Evolutionary conservation across 2,113 vertebrate species (phyloP).

Genomic region (Ctenomys sociabilis): DNA sequence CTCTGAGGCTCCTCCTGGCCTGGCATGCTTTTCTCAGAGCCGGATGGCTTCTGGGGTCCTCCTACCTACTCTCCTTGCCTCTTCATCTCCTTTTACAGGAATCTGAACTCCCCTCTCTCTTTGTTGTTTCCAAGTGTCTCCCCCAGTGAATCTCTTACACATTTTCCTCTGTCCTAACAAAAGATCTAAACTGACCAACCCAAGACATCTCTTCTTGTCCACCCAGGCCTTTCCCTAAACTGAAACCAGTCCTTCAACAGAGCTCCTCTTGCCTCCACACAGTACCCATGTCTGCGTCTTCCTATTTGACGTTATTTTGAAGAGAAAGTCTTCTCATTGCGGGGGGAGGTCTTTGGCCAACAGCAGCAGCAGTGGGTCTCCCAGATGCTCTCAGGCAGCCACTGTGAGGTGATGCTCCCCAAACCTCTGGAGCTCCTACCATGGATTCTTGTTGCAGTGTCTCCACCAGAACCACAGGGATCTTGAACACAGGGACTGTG

Average conservation of each 20-base stretch:
- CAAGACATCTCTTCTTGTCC: neutral
- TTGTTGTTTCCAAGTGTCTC: neutral
- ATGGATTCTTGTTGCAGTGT: neutral
- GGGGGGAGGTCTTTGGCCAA: neutral
- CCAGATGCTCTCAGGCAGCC: neutral
- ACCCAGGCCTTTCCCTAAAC: neutral
- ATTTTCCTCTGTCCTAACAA: neutral
- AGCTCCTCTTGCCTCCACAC: neutral
- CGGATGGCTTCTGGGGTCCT: neutral
- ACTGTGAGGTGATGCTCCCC: neutral
- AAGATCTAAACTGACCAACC: neutral
- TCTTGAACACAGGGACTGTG: neutral
- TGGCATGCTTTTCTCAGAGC: neutral
- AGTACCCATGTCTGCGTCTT: neutral
- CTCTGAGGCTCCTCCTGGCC: neutral
- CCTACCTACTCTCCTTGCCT: neutral
- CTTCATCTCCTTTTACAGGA: neutral
- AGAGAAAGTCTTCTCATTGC: neutral
- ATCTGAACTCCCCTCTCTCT: neutral
- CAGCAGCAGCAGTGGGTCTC: neutral
- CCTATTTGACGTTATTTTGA: neutral
- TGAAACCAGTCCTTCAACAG: neutral
- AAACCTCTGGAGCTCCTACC: neutral
- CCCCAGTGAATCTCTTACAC: neutral
- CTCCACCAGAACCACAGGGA: neutral